A percentile compares a stretch with the other conserved stretches of the same genome.
Conservation (phyloP, 2,113 vertebrate species). For the Uria lomvia region DNA sequence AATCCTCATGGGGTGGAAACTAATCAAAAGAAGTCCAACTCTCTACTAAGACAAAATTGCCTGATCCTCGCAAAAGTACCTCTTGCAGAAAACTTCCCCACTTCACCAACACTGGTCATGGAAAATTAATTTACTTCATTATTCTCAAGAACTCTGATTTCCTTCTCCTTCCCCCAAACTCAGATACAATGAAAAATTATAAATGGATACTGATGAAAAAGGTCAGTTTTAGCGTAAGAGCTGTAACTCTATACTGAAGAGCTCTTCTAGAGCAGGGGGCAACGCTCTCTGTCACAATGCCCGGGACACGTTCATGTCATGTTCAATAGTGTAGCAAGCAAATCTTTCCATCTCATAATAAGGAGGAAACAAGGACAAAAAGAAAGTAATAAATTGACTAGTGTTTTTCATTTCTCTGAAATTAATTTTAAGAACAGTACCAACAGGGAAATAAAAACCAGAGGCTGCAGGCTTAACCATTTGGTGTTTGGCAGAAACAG, state of each 20-base stretch:
- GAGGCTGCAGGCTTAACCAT: background rate
- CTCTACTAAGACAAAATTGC: background rate
- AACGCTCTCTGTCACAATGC: fast-evolving
- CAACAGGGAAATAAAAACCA: background rate
- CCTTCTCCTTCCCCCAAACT: background rate
- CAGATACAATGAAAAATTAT: background rate
- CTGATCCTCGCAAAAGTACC: background rate
- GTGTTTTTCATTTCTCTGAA: background rate
- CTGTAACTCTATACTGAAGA: background rate
- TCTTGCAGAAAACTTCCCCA: background rate
- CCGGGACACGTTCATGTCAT: background rate
- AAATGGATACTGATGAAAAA: background rate
- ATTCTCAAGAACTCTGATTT: background rate
- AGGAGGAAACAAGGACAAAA: background rate
- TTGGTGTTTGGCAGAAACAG: background rate
- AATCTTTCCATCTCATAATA: background rate
- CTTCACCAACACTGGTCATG: background rate
- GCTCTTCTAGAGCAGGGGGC: background rate
- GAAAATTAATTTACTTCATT: background rate
- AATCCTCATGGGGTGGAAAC: background rate
- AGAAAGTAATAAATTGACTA: background rate
- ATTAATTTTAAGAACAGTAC: background rate
- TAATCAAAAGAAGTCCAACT: background rate
- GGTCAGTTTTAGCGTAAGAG: background rate
- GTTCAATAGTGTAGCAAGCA: background rate